Evolutionary conservation across 2,888 invertebrate genomes (phyloP), one percentile per base, ranked within the genome.

Genomic region (Chymomyza caudatula): DNA sequence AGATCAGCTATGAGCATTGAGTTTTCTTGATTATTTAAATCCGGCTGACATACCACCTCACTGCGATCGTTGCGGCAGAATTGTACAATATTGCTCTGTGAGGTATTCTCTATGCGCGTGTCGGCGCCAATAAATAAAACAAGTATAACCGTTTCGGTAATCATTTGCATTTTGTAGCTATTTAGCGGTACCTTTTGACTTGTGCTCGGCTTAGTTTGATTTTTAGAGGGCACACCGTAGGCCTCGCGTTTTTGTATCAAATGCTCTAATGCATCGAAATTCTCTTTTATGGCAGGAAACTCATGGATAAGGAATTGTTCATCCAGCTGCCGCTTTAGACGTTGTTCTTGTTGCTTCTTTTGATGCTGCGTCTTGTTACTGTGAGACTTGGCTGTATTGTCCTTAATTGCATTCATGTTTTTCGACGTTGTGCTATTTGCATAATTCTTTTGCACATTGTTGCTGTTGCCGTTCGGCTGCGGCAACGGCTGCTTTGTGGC

Each of bases 41-140:
- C 94, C 0, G 96, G 96, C 82, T 96, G 96, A 83, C 96, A 96
- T 8, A 91, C 86, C 1, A 89, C 63, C 42, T 87, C 88, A 11
- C 75, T 87, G 29, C 81, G 87, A 22, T 89, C 87, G 29, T 76
- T 88, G 4, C 88, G 88, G 90, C 96, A 96, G 70, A 96, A 92
- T 87, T 96, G 95, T 1, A 93, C 92, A 55, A 96, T 93, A 76
- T 95, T 94, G n/a, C 93, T 94, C 85, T 95, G 94, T 85, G 95
- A 95, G 0, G 94, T 94, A 88, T 96, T 95, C 56, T 95, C 94
- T 77, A 94, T 94, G 79, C 94, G 94, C 0, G 94, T 93, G 84
- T 94, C 93, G 6, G 93, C 92, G 65, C 94, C 93, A 87, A 95
- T 95, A 87, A 95, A 95, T 15, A 95, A 93, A n/a, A 96, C 93